These are phyloP conservation scores for Probosciger aterrimus DNA, from an alignment of 2,113 vertebrate genomes.

Conservation along the genomic window DNA sequence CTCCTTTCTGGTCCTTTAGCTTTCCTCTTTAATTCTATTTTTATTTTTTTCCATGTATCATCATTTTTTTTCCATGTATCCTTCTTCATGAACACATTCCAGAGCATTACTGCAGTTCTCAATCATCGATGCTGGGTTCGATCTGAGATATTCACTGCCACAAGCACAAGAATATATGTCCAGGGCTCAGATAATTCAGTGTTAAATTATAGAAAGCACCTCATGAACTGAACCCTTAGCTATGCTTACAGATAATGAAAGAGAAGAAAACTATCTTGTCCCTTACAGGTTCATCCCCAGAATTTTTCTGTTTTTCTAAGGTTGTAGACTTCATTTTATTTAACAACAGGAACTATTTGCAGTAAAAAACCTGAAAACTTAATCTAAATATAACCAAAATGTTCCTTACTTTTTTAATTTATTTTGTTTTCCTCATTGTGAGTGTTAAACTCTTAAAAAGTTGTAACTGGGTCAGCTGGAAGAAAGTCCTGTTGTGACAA, in stretches of 20 bases:
- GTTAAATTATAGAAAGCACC: background rate
- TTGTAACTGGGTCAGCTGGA: background rate
- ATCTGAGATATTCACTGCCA: background rate
- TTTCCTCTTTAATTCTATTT: background rate
- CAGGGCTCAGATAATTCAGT: background rate
- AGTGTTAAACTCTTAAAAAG: background rate
- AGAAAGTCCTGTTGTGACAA: background rate
- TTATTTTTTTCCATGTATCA: no score
- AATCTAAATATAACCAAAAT: background rate
- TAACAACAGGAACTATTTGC: background rate
- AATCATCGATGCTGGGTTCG: background rate
- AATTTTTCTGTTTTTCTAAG: background rate
- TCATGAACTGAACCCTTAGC: background rate
- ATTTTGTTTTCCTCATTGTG: background rate
- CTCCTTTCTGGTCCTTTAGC: background rate
- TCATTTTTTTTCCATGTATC: rapidly evolving
- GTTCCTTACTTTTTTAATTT: background rate
- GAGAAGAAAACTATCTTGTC: background rate
- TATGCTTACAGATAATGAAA: background rate
- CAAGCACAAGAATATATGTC: background rate
- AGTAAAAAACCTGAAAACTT: background rate
- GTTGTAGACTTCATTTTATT: background rate
- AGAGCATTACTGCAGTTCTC: background rate
- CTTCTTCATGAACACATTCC: background rate
- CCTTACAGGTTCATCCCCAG: background rate